Evolutionary conservation across 1,140 invertebrate species (phyloP).

Genomic region (Andricus grossulariae): DNA sequence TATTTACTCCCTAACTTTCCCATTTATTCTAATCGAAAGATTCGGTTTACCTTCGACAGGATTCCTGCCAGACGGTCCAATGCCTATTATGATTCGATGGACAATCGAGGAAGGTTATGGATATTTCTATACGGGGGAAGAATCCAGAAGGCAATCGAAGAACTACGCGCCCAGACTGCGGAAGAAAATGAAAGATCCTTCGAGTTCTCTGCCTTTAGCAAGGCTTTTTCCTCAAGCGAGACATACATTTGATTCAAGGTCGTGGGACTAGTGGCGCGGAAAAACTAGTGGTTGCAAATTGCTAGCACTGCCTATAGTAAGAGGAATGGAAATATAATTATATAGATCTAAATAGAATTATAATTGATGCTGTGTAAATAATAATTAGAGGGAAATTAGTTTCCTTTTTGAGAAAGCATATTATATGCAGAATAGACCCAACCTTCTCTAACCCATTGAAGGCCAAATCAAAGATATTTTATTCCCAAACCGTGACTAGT

Average conservation of each 20-base stretch:
- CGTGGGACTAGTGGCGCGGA: not conserved
- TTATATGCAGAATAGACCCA: no score
- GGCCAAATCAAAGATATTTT: no score
- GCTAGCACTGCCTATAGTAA: no score
- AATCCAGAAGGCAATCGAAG: constrained; percentile 41
- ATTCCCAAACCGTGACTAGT: no score
- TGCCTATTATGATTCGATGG: constrained; percentile 49
- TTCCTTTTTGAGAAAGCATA: no score
- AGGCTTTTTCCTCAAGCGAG: not conserved
- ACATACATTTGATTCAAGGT: not conserved
- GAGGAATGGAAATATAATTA: no score
- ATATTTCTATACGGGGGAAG: constrained; percentile 47
- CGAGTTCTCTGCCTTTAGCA: not conserved
- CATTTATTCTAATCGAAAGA: constrained; percentile 57
- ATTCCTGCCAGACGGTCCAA: constrained; percentile 46
- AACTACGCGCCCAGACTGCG: constrained; percentile 37
- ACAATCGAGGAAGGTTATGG: constrained; percentile 46
- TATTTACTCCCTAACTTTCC: constrained; percentile 54
- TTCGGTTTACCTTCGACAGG: constrained; percentile 61
- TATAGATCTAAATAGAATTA: no score
- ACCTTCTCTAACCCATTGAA: no score
- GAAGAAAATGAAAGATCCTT: constrained; percentile 3
- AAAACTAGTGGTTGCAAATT: no score
- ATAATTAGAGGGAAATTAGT: no score
- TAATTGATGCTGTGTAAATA: no score